Evolutionary conservation across 2,888 invertebrate genomes (phyloP).

Genomic region (Apantesis nais): DNA sequence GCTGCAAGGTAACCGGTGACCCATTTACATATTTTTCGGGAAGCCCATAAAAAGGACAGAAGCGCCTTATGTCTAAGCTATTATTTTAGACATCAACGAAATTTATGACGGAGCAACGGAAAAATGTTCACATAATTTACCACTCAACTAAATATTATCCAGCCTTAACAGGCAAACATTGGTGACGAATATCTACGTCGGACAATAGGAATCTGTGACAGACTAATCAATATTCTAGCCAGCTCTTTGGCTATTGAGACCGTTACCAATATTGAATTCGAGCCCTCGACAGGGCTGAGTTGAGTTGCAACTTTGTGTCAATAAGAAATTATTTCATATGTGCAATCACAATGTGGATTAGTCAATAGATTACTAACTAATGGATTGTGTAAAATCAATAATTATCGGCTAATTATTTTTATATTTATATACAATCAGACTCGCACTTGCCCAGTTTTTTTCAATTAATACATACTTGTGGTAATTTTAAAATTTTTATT

Average conservation of each 20-base stretch:
- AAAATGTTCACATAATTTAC: neutral
- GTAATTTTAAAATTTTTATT: neutral
- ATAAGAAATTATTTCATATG: neutral
- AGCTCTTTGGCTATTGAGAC: neutral
- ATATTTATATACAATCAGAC: no score
- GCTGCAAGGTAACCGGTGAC: no score
- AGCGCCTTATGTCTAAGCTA: neutral
- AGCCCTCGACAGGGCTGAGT: neutral
- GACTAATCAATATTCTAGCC: neutral
- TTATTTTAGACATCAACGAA: neutral
- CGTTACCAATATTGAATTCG: neutral
- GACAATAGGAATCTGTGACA: neutral
- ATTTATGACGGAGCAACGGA: neutral
- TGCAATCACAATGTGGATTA: neutral
- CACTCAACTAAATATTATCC: neutral
- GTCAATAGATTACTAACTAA: neutral
- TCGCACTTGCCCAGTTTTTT: neutral
- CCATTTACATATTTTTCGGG: no score
- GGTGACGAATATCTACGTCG: neutral
- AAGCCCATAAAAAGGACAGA: no score
- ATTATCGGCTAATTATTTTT: no score
- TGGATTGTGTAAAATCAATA: neutral
- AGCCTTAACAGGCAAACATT: neutral
- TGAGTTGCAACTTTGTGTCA: neutral
- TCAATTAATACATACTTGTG: neutral